Conservation (phyloP, 2,113 vertebrate genomes). For the Oryctolagus cuniculus region mOryCun1.1 NC_091450.1:14556001-14556500, state of each 20-base stretch:
- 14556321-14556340: not conserved
- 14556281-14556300: not conserved
- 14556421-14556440: not conserved
- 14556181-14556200: not conserved
- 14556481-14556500: no score
- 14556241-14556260: not conserved
- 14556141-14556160: not conserved
- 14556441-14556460: not conserved
- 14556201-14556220: not conserved
- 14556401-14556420: not conserved
- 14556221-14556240: rapidly evolving
- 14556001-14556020: not conserved
- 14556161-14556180: not conserved
- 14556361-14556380: not conserved
- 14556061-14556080: not conserved
- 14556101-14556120: not conserved
- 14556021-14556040: not conserved
- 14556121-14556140: not conserved
- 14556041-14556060: not conserved
- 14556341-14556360: not conserved
- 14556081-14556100: not conserved
- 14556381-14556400: not conserved
- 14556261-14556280: not conserved
- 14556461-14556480: not conserved
- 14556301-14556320: not conserved